phyloP scores from a whole-genome alignment of 2,888 invertebrate species.

The Callyntrura guangdongensis region DNA sequence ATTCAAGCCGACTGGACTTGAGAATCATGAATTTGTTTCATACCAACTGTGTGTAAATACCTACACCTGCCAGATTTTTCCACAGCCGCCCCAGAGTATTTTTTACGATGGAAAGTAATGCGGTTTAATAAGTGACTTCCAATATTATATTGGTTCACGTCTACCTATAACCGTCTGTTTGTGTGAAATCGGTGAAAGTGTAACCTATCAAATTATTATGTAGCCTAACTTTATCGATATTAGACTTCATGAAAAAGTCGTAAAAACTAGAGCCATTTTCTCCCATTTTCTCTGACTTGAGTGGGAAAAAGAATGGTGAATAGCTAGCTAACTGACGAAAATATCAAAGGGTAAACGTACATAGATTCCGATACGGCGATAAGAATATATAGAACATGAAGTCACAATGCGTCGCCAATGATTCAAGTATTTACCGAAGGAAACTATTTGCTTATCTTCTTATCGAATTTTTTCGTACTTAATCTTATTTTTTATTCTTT shows the following conservation, averaged over 20 bases:
- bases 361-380: not conserved
- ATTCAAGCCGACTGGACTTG: constrained; percentile 1
- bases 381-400: not conserved
- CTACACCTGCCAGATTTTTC: not conserved
- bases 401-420: not conserved
- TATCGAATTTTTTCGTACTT: constrained; percentile 12
- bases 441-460: constrained; percentile 25
- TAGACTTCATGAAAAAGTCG: constrained; percentile 60
- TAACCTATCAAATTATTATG: constrained; percentile 7
- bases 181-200: constrained; percentile 21
- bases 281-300: not conserved
- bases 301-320: too few species aligned
- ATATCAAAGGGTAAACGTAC: not conserved
- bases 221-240: constrained; percentile 32
- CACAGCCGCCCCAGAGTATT: not conserved
- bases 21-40: not conserved
- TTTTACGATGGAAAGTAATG: not conserved
- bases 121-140: constrained; percentile 21
- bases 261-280: constrained; percentile 60
- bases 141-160: not conserved
- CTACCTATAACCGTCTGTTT: not conserved
- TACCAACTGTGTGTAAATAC: too few species aligned
- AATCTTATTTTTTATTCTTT: constrained; percentile 13
- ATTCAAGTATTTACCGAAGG: constrained; percentile 23
- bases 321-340: not conserved